Evolutionary conservation across 2,888 invertebrate species (phyloP).

Genomic region (Pardosa pseudoannulata): DNA sequence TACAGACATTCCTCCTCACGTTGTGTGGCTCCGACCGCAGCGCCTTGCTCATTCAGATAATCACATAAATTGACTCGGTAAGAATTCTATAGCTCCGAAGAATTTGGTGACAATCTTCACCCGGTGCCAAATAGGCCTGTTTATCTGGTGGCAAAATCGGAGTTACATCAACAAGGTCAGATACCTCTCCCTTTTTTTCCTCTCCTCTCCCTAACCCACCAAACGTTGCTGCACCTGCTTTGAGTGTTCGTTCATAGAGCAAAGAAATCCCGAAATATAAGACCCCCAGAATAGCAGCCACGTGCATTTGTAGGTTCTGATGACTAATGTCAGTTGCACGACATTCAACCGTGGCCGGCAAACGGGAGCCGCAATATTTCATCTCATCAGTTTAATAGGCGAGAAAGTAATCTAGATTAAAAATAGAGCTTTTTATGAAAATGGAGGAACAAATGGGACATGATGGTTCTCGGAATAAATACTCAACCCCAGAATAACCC

Average conservation of each 20-base stretch:
- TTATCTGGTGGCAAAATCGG: slow-evolving; percentile 50
- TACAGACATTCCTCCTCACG: not conserved
- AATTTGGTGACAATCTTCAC: not conserved
- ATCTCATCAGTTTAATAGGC: not conserved
- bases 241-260: slow-evolving; percentile 23
- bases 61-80: not conserved
- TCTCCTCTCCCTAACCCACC: not conserved
- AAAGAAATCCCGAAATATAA: slow-evolving; percentile 25
- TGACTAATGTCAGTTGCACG: not conserved
- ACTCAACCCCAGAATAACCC: too few relatives aligned
- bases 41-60: not conserved
- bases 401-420: not conserved
- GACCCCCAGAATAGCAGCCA: slow-evolving; percentile 10
- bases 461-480: too few relatives aligned
- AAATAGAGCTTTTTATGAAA: too few relatives aligned
- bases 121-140: slow-evolving; percentile 67
- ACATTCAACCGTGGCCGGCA: not conserved
- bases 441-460: too few relatives aligned
- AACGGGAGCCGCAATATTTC: not conserved
- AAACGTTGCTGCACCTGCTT: slow-evolving; percentile 17
- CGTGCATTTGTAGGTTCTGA: not conserved
- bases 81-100: not conserved
- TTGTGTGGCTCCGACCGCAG: not conserved
- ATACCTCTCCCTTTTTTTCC: slow-evolving; percentile 46
- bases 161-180: slow-evolving; percentile 64